Conservation (phyloP, 2,113 vertebrate species). For the Polypterus bichir region DNA sequence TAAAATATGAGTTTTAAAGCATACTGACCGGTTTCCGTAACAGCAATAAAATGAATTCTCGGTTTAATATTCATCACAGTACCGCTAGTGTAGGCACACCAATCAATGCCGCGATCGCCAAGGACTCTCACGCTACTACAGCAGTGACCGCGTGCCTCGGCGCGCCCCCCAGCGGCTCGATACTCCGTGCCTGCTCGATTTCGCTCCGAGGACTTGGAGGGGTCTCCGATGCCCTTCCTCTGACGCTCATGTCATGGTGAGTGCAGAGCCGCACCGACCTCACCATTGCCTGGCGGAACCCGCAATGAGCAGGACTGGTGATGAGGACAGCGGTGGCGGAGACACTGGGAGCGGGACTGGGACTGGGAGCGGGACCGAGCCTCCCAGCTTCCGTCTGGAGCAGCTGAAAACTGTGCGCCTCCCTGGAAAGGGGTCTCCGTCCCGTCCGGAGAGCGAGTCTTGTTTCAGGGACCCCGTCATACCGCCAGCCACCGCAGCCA, state of each 20-base stretch:
- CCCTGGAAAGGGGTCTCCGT: slow-evolving; percentile 40
- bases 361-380: slow-evolving; percentile 15
- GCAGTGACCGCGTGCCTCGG: too few relatives aligned
- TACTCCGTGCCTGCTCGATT: slow-evolving; percentile 27
- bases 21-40: too few relatives aligned
- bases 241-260: slow-evolving; percentile 26
- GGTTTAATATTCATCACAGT: slow-evolving; percentile 26
- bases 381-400: slow-evolving; percentile 40
- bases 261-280: slow-evolving; percentile 19
- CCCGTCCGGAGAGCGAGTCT: slow-evolving; percentile 26
- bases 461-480: slow-evolving; percentile 46
- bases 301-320: slow-evolving; percentile 41
- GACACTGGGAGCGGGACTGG: slow-evolving; percentile 9
- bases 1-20: too few relatives aligned
- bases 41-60: slow-evolving; percentile 35
- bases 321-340: slow-evolving; percentile 20
- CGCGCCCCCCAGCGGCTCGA: slow-evolving; percentile 35
- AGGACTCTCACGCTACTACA: slow-evolving; percentile 25
- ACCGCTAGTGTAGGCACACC: neutral
- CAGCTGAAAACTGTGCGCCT: slow-evolving; percentile 34
- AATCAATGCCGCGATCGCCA: neutral
- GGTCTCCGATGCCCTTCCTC: slow-evolving; percentile 17
- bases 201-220: slow-evolving; percentile 19
- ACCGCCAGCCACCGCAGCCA: slow-evolving; percentile 82
- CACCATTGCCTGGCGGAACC: slow-evolving; percentile 23